Evolutionary conservation across 53 echinoderm and acorn worm species (phyloP).

Genomic region (Apostichopus leukothele): DNA sequence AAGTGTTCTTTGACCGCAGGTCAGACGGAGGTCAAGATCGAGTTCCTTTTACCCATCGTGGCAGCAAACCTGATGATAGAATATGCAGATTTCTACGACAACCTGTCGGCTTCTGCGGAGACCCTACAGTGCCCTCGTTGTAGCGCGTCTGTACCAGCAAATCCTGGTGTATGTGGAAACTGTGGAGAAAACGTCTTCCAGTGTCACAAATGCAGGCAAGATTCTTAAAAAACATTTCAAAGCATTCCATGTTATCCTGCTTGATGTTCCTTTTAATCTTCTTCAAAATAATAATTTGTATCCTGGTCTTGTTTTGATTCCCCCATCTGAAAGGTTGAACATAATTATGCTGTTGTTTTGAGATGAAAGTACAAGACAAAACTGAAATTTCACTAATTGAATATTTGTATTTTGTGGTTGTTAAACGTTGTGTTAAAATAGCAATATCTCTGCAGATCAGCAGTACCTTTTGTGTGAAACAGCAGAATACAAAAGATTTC

Average conservation of each 20-base stretch:
- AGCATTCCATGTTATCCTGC: background rate
- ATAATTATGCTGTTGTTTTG: no score
- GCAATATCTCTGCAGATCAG: no score
- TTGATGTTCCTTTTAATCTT: no score
- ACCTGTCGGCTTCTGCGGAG: slow-evolving; percentile 93
- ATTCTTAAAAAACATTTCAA: background rate
- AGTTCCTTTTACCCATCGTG: slow-evolving; percentile 93
- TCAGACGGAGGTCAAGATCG: slow-evolving; percentile 95
- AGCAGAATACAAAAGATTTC: no score
- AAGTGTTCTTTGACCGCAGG: slow-evolving; percentile 91
- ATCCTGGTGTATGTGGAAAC: slow-evolving; percentile 97
- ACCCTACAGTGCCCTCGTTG: slow-evolving; percentile 99
- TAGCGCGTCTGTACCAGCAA: slow-evolving; percentile 94
- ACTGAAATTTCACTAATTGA: no score
- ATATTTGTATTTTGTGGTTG: no score
- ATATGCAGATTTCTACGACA: slow-evolving; percentile 98
- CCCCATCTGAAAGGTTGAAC: no score
- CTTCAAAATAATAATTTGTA: no score
- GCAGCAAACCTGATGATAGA: slow-evolving; percentile 98
- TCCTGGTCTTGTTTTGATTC: no score
- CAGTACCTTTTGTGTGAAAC: no score
- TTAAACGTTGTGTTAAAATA: no score
- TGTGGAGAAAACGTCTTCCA: slow-evolving; percentile 99
- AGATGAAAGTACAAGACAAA: no score
- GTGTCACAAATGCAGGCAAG: slow-evolving; percentile 97